Base-by-base conservation (phyloP, 2,113 vertebrate species). In the Callionymus lyra region DNA sequence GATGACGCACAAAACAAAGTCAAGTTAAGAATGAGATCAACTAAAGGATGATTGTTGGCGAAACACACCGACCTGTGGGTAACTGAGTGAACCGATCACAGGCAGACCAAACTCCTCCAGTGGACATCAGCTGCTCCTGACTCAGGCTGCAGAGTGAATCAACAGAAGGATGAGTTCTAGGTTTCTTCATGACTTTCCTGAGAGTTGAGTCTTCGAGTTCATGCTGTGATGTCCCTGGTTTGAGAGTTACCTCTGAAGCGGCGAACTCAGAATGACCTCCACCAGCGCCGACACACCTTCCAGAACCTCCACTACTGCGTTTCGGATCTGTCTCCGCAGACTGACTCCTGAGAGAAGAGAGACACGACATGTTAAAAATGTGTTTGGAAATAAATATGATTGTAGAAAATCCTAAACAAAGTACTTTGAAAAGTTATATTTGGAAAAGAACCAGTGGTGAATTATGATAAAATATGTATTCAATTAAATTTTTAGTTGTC, bases 71-170 rank as follows among this genome's bases (percentile, higher is more conserved):
- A 95, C 94, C 91, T 86, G 36, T 82, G 9, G 94, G 91, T 50
- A 98, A 53, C 14, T 33, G 72, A 52, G 64, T 42, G 17, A 90
- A 85, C 14, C 74, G 85, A 32, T 92, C 86, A 34, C 92, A 98
- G 0, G 87, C 86, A 13, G 84, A 84, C 90, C 90, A 94, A 31
- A 96, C 85, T 5, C 81, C 74, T 48, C 90, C 94, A 9, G 88
- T 96, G 10, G 89, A 89, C 16, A 81, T 80, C 40, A 97, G 71
- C 76, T 91, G 91, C 4, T 84, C 88, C 74, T 87, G 92, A 42
- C 82, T 85, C 13, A 89, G 64, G 57, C 92, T 98, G 33, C 3
- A 53, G 35, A 10, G 6, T 16, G 19, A 51, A 1, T 9, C 21
- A 27, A 27, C 21, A 27, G 21, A 8, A 27, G 32, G 47, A 5